phyloP scores from a whole-genome alignment of 2,113 vertebrate species.

The Rhombomys opimus region DNA sequence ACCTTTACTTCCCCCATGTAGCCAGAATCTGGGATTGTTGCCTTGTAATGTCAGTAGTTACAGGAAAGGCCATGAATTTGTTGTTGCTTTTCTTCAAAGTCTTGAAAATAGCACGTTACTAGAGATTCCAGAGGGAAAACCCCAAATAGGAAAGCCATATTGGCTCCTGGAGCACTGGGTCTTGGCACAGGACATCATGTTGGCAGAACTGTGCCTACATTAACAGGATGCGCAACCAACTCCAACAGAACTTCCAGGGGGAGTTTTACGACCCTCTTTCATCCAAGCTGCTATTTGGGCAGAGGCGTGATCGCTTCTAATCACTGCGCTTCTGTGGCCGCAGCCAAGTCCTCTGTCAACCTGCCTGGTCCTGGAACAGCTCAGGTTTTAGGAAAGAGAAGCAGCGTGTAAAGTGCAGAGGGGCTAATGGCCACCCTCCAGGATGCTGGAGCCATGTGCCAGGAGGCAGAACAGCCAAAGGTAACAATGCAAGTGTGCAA shows the following conservation, averaged over 20 bases:
- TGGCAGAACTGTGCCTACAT: slow-evolving; percentile 44
- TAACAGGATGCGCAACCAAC: not conserved
- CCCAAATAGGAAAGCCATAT: slow-evolving; percentile 40
- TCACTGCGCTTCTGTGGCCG: slow-evolving; percentile 3
- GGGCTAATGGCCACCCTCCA: slow-evolving; percentile 19
- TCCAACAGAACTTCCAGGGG: slow-evolving; percentile 23
- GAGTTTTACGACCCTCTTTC: slow-evolving; percentile 62
- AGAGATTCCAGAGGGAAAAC: slow-evolving; percentile 55
- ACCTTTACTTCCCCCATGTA: not conserved
- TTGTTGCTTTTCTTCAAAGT: not conserved
- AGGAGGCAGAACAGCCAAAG: slow-evolving; percentile 29
- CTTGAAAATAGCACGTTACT: not conserved
- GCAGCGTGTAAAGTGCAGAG: not conserved
- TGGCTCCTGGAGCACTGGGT: slow-evolving; percentile 35
- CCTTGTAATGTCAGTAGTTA: not conserved
- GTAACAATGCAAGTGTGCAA: not conserved
- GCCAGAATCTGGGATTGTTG: fast-evolving
- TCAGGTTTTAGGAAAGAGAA: not conserved
- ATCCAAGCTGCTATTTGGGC: slow-evolving; percentile 69
- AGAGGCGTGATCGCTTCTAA: slow-evolving; percentile 64
- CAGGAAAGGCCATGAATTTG: not conserved
- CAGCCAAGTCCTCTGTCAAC: slow-evolving; percentile 74
- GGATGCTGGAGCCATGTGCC: not conserved
- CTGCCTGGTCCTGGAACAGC: slow-evolving; percentile 59
- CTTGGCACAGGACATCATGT: slow-evolving; percentile 63